A percentile compares a stretch with the other conserved stretches of the same genome.
phyloP scores from a whole-genome alignment of 2,113 vertebrate genomes.

The Scartelaos histophorus region DNA sequence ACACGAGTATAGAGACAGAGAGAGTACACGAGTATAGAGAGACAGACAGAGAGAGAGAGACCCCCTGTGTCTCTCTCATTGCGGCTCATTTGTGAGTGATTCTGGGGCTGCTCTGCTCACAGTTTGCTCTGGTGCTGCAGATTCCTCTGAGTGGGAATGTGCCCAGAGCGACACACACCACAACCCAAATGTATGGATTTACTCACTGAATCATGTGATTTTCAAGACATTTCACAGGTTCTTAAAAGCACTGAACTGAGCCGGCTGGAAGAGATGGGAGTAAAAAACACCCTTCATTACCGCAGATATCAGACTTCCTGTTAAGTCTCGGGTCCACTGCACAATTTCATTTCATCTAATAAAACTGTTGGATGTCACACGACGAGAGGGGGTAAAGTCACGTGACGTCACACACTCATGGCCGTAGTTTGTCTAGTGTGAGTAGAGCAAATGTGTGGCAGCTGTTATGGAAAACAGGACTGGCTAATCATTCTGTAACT shows the following conservation, averaged over 20 bases:
- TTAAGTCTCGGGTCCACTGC: too few relatives aligned
- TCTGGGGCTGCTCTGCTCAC: slow-evolving; percentile 70
- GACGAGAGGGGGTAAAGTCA: too few relatives aligned
- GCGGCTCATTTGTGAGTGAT: slow-evolving; percentile 75
- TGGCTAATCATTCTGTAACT: too few relatives aligned
- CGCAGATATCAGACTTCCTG: too few relatives aligned
- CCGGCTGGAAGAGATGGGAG: too few relatives aligned
- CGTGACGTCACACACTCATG: too few relatives aligned
- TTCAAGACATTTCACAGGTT: not conserved
- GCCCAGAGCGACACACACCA: slow-evolving; percentile 33
- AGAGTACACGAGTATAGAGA: slow-evolving; percentile 37
- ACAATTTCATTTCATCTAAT: too few relatives aligned
- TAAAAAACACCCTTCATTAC: too few relatives aligned
- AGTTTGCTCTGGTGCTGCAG: slow-evolving; percentile 62
- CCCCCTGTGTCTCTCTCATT: slow-evolving; percentile 68
- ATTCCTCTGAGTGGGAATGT: not conserved
- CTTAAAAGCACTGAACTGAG: not conserved
- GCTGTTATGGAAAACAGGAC: too few relatives aligned
- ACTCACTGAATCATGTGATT: not conserved
- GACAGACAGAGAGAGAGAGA: slow-evolving; percentile 48
- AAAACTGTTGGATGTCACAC: too few relatives aligned
- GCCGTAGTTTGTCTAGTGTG: too few relatives aligned
- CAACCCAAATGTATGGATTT: slow-evolving; percentile 28
- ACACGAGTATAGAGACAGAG: slow-evolving; percentile 30
- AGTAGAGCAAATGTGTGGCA: too few relatives aligned